phyloP scores from a whole-genome alignment of 1,140 invertebrate genomes.

The Mactra quadrangularis region DNA sequence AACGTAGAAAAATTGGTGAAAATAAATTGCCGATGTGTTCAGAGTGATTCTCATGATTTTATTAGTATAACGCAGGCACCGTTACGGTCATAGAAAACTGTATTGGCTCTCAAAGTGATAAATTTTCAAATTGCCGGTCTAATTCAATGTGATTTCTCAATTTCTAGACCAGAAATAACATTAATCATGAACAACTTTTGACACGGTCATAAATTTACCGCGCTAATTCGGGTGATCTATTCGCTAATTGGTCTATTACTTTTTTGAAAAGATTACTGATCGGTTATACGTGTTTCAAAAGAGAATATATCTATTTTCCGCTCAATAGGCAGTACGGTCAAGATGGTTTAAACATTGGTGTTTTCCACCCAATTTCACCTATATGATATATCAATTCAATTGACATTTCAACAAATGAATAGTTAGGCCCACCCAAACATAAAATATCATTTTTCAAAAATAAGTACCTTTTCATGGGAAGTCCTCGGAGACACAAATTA shows the following conservation, averaged over 20 bases:
- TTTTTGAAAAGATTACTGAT: constrained; percentile 27
- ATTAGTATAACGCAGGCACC: constrained; percentile 31
- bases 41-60: constrained; percentile 31
- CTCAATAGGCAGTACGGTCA: constrained; percentile 19
- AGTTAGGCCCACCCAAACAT: constrained; percentile 24
- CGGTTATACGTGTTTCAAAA: constrained; percentile 37
- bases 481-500: too few species aligned
- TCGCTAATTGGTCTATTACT: constrained; percentile 50
- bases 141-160: constrained; percentile 15
- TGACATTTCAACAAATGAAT: constrained; percentile 23
- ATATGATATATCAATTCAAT: constrained; percentile 42
- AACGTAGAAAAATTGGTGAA: neutral
- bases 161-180: constrained; percentile 25
- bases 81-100: constrained; percentile 33
- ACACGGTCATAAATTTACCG: constrained; percentile 50
- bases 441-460: constrained; percentile 46
- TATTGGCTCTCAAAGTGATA: constrained; percentile 35
- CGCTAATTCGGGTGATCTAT: constrained; percentile 42
- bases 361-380: constrained; percentile 42
- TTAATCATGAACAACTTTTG: constrained; percentile 30
- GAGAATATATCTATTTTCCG: constrained; percentile 31
- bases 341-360: constrained; percentile 45
- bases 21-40: constrained; percentile 22
- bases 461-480: constrained; percentile 6
- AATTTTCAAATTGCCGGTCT: constrained; percentile 32